Conservation (phyloP, 2,888 invertebrate genomes). For the Rotaria magnacalcarata region DNA sequence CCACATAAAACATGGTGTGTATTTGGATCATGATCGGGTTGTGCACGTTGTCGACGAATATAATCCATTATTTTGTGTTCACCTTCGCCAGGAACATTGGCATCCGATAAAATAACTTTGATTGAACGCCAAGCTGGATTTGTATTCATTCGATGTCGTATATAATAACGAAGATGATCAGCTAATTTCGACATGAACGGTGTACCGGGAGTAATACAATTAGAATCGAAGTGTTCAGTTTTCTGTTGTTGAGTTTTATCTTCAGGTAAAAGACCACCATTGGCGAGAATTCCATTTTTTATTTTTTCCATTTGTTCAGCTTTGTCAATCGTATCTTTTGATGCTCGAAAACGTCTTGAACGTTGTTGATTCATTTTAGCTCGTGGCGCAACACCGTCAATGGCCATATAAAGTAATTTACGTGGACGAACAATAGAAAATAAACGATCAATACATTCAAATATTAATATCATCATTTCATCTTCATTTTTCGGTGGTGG, state of each 20-base stretch:
- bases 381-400: constrained; percentile 95
- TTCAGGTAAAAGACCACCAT: constrained; percentile 60
- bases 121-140: constrained; percentile 90
- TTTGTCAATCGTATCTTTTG: constrained; percentile 86
- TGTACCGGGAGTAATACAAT: constrained; percentile 99
- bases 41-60: constrained; percentile 86
- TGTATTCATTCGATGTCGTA: constrained; percentile 81
- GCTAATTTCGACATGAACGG: constrained; percentile 88
- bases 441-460: constrained; percentile 92
- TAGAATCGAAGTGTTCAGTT: constrained; percentile 78
- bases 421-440: constrained; percentile 82
- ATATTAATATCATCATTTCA: constrained; percentile 99
- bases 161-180: constrained; percentile 72
- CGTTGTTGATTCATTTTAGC: constrained; percentile 99
- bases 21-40: constrained; percentile 92
- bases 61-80: constrained; percentile 99
- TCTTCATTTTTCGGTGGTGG: constrained; percentile 95
- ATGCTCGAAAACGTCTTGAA: constrained; percentile 87
- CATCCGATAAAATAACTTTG: constrained; percentile 89
- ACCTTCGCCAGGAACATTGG: constrained; percentile 78
- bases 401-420: constrained; percentile 93
- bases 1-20: constrained; percentile 95
- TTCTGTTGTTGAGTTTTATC: constrained; percentile 53
- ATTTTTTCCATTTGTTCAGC: constrained; percentile 54
- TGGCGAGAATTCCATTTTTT: constrained; percentile 54